phyloP scores from a whole-genome alignment of 2,113 vertebrate species.

The Narcine bancroftii region DNA sequence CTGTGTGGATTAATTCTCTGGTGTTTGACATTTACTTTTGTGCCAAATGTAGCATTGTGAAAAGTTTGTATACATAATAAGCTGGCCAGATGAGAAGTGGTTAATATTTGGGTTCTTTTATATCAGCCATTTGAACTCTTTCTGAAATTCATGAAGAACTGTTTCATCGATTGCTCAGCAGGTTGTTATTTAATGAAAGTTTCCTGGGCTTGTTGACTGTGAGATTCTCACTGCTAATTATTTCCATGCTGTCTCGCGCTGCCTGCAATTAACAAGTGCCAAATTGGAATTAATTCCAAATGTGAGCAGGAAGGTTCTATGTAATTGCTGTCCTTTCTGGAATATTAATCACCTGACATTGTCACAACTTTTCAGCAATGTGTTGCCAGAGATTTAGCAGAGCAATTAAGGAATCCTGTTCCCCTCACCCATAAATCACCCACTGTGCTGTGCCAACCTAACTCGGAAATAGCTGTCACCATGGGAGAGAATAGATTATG shows the following conservation, averaged over 20 bases:
- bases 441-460: background rate
- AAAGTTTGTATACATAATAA: background rate
- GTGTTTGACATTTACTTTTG: background rate
- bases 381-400: background rate
- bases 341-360: background rate
- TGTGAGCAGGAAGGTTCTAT: background rate
- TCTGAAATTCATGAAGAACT: background rate
- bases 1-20: background rate
- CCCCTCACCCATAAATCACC: background rate
- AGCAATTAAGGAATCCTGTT: too few species aligned
- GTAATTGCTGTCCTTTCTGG: background rate
- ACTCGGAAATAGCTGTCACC: too few species aligned
- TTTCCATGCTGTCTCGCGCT: background rate
- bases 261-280: background rate
- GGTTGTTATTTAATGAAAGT: background rate
- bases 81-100: background rate
- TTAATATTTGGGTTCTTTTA: too few species aligned
- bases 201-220: background rate
- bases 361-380: background rate
- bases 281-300: background rate
- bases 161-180: background rate
- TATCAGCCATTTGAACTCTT: background rate
- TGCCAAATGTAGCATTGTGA: background rate
- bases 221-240: background rate
- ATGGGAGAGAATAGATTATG: background rate